Evolutionary conservation across 2,797 vertebrate genomes (phyloP), one percentile per base, ranked within the genome.

Genomic region (Psittacula derbiana): DNA sequence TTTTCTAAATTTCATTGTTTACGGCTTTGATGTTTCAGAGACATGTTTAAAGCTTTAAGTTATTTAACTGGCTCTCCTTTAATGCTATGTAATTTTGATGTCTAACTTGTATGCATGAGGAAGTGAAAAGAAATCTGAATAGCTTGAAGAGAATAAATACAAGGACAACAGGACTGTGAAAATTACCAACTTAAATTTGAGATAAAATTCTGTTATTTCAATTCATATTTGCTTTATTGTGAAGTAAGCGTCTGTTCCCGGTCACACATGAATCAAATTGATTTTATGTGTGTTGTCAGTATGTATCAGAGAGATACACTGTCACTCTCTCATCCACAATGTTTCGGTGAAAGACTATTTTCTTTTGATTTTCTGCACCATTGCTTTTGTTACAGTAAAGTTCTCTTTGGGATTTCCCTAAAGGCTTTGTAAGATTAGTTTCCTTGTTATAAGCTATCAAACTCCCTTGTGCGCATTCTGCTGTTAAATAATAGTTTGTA

Each of bases 401-500:
- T 85, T 91, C 24, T 84, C 69, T 75, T 62, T 75, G 66, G 73
- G 36, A 84, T 91, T 96, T 95, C 74, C 81, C 86, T 75, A 93
- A 91, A 64, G 58, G 47, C 65, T 73, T 55, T 90, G 43, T 50
- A 86, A 91, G 85, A 87, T 89, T 89, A 86, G 27, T 88, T 93
- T 92, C 60, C 84, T 73, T 90, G 30, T 88, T 94, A 88, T 69
- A 86, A 89, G 62, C 16, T 71, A 57, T 71, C 69, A 61, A 81
- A 76, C 38, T 95, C 28, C 25, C 88, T 93, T 58, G 53, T 90
- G 74, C 87, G 88, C 78, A 89, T 85, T 96, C 71, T 83, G 23
- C 72, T 95, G 71, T 91, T 95, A 92, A 97, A 95, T 95, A 86
- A 53, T 91, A 90, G 66, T 82, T 86, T 49, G 65, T 90, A 66